Evolutionary conservation across 1,140 invertebrate species (phyloP), one percentile per base, ranked within the genome.

Genomic region (Drosophila sp.): DNA sequence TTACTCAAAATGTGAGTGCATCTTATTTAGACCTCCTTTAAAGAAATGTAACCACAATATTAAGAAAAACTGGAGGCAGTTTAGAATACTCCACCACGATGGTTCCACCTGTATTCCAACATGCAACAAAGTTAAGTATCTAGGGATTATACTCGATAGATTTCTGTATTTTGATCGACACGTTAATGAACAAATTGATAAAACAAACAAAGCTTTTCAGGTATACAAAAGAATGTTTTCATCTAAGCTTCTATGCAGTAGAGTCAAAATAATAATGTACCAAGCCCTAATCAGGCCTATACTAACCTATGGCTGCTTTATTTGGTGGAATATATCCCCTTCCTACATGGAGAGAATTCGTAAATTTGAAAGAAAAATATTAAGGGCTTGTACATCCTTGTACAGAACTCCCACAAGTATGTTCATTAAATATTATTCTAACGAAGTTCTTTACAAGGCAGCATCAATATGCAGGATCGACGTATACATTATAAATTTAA

Each of bases 21-120:
- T 11, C 23, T 56, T 56, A 4, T 56, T 56, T 1, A 11, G 29
- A 56, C 54, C 54, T 5, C 25, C 29, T 11, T n/a, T 30, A 56
- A 56, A 56, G 5, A 30, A 30, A 56, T 56, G 27, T 27, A 56
- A 56, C 54, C n/a, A 30, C 54, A 56, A 56, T 32, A 1, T 27
- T 27, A 54, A 10, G n/a, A 25, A 55, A 30, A 11, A 55, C 11
- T 55, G 50, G 50, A 55, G 29, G 29, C 50, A 55, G 25, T 30
- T 50, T 30, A 55, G 27, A 11, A 11, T 55, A 29, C 2, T 30
- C 11, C 8, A 30, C 8, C 1, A 55, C 11, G 50, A 55, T 11
- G 50, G 29, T 11, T 3, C 25, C 27, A 29, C 10, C 23, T 25
- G 23, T 11, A 54, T 54, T 10, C 47, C 25, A 54, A 27, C 47